Evolutionary conservation across 2,797 vertebrate genomes (phyloP), one percentile per base, ranked within the genome.

Genomic region (Sebastes alutus): DNA sequence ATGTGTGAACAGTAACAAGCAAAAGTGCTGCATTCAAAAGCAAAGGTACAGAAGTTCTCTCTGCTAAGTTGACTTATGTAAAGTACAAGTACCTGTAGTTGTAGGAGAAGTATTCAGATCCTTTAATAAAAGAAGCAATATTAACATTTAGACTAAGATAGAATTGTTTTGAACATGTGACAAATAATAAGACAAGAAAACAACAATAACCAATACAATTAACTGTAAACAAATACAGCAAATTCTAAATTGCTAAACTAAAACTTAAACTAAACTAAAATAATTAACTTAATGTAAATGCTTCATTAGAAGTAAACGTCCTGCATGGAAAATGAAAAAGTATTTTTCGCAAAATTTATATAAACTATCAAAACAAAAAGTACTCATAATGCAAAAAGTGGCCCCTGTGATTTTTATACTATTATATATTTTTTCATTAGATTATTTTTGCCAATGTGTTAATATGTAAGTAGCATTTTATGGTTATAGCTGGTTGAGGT

Each of bases 161-260:
- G 42, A 46, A 1, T 49, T 20, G n/a, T 49, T n/a, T 49, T 20
- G 18, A 49, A 2, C 18, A 18, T 49, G 46, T 49, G 18, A 49
- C 46, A 49, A 49, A 49, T 49, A 20, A 8, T 20, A 49, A 46
- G 38, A 46, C 38, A 46, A 20, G 3, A 49, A 20, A 49, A 49
- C 18, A 18, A 49, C 18, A 49, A 49, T 49, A 49, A 49, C 7
- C 46, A 0, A 49, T 49, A 49, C 0, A 49, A 49, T 49, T 16
- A 49, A 49, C 16, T 7, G 1, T 20, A 49, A 49, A 49, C 46
- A 49, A 0, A 49, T 18, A 18, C 0, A 49, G 16, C 7, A 20
- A 49, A 49, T 38, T 13, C 12, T 38, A 38, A 1, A 38, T 38
- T 13, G 0, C 12, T 38, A 35, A 35, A 35, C 4, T 13, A 5